phyloP scores from a whole-genome alignment of 1,140 invertebrate species.

The Panagrolaimus sp. region DNA sequence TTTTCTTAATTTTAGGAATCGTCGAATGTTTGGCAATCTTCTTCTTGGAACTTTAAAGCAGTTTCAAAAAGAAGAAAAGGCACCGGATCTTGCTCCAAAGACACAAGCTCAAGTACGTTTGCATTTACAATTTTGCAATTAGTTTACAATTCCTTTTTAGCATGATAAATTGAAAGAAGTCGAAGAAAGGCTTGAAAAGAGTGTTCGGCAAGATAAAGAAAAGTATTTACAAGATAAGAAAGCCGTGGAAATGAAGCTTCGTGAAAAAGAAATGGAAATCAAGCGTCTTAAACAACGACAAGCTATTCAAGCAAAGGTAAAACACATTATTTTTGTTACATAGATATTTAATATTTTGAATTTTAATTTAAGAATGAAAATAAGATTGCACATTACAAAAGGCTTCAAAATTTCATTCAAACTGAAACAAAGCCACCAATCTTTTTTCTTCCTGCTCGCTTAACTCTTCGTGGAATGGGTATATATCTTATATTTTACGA shows the following conservation, averaged over 20 bases:
- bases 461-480: constrained; percentile 64
- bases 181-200: constrained; percentile 85
- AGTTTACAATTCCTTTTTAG: constrained; percentile 61
- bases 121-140: not conserved
- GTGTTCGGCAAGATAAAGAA: constrained; percentile 78
- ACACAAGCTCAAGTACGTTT: constrained; percentile 23
- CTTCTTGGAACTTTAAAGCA: constrained; percentile 82
- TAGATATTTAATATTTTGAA: constrained; percentile 66
- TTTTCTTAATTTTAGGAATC: constrained; percentile 68
- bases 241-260: constrained; percentile 76
- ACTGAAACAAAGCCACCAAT: constrained; percentile 79
- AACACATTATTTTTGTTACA: constrained; percentile 7
- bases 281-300: constrained; percentile 83
- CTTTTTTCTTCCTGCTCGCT: constrained; percentile 77
- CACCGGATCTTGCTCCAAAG: constrained; percentile 28
- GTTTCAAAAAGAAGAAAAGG: constrained; percentile 87
- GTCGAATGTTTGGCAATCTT: constrained; percentile 87
- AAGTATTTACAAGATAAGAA: constrained; percentile 76
- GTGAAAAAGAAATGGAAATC: constrained; percentile 80
- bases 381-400: constrained; percentile 76
- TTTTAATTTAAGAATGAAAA: not conserved
- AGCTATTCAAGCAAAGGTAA: constrained; percentile 64
- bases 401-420: constrained; percentile 75
- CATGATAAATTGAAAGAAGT: constrained; percentile 78
- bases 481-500: no score